Conservation (phyloP, 2,113 vertebrate species). For the Chloropsis hardwickii region DNA sequence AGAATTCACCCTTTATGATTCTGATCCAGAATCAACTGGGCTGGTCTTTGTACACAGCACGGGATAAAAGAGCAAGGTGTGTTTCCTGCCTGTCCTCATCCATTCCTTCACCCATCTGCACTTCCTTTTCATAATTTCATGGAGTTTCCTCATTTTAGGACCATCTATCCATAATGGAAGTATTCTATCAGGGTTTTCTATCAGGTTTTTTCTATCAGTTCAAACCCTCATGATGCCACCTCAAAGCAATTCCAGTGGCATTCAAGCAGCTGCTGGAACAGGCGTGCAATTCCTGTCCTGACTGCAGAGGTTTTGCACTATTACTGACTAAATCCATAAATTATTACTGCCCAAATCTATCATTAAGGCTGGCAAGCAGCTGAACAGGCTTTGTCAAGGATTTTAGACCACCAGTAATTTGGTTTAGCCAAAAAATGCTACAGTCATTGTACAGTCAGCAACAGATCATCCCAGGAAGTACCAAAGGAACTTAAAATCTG, state of each 20-base stretch:
- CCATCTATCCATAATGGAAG: not conserved
- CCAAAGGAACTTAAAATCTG: not conserved
- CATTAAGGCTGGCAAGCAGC: not conserved
- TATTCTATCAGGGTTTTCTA: not conserved
- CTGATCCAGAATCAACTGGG: not conserved
- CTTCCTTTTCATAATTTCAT: not conserved
- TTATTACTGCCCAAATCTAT: not conserved
- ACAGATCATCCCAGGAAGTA: not conserved
- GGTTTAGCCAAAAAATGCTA: not conserved
- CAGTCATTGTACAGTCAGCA: not conserved
- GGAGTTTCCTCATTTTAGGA: not conserved
- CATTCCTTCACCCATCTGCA: not conserved
- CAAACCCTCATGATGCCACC: not conserved
- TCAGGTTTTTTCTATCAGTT: not conserved
- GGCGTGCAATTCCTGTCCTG: not conserved
- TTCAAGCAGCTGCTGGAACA: not conserved
- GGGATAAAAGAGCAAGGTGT: not conserved
- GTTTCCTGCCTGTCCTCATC: not conserved
- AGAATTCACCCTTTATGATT: not conserved
- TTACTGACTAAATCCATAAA: not conserved
- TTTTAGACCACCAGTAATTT: not conserved
- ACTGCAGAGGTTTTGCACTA: not conserved
- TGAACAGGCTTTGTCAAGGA: not conserved
- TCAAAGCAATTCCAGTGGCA: not conserved
- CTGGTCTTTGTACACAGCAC: accelerated